phyloP scores from a whole-genome alignment of 1,140 invertebrate genomes.

The Nebria ingens region DNA sequence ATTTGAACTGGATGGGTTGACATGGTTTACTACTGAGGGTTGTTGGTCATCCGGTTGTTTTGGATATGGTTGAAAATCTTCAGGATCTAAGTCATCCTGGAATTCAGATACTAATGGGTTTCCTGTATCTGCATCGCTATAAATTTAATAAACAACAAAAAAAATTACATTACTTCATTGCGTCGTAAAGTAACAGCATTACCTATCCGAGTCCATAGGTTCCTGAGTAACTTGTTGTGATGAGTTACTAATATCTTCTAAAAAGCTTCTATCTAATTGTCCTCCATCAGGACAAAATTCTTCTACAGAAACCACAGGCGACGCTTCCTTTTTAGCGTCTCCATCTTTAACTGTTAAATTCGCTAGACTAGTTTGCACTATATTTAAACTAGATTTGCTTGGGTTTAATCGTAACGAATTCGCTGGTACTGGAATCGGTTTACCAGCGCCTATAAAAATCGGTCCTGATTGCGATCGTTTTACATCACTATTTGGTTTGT shows the following conservation, averaged over 20 bases:
- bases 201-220: constrained; percentile 50
- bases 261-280: constrained; percentile 65
- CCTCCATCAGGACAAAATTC: constrained; percentile 79
- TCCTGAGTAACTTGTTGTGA: constrained; percentile 13
- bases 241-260: constrained; percentile 54
- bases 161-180: background rate
- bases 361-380: background rate
- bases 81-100: constrained; percentile 75
- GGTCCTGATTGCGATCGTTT: constrained; percentile 32
- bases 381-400: constrained; percentile 2
- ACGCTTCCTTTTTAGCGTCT: background rate
- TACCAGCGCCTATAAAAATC: constrained; percentile 33
- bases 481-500: constrained; percentile 36
- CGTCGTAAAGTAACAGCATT: constrained; percentile 16
- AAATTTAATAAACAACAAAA: constrained; percentile 21
- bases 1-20: constrained; percentile 4
- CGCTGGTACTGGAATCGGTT: constrained; percentile 16
- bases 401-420: background rate
- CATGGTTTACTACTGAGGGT: constrained; percentile 6
- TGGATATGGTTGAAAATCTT: constrained; percentile 39
- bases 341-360: background rate
- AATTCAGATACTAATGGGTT: constrained; percentile 83
- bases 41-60: constrained; percentile 26
- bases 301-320: constrained; percentile 49
- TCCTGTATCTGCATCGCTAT: constrained; percentile 60